A percentile compares a stretch with the other conserved stretches of the same genome.
Evolutionary conservation across 1,140 invertebrate species (phyloP).

Genomic region (honey bee (Apis mellifera)): Amel_HAv3.1 CM009941.2:7187001-7187500

Average conservation of each 20-base stretch:
- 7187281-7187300: slow-evolving; percentile 10
- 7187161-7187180: slow-evolving; percentile 29
- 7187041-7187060: background rate
- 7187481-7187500: slow-evolving; percentile 77
- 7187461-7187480: slow-evolving; percentile 71
- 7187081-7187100: background rate
- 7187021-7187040: background rate
- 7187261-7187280: background rate
- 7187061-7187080: background rate
- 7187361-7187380: background rate
- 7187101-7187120: slow-evolving; percentile 4
- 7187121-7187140: slow-evolving; percentile 13
- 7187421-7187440: slow-evolving; percentile 29
- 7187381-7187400: slow-evolving; percentile 25
- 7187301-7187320: background rate
- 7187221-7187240: slow-evolving; percentile 18
- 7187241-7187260: background rate
- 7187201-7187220: slow-evolving; percentile 16
- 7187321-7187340: slow-evolving; percentile 11
- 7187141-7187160: slow-evolving; percentile 29
- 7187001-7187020: background rate
- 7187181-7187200: slow-evolving; percentile 20
- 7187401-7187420: background rate
- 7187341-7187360: background rate
- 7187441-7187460: slow-evolving; percentile 47